Evolutionary conservation across 2,888 invertebrate species (phyloP), one percentile per base, ranked within the genome.

Genomic region (Stenodera caucasica): DNA sequence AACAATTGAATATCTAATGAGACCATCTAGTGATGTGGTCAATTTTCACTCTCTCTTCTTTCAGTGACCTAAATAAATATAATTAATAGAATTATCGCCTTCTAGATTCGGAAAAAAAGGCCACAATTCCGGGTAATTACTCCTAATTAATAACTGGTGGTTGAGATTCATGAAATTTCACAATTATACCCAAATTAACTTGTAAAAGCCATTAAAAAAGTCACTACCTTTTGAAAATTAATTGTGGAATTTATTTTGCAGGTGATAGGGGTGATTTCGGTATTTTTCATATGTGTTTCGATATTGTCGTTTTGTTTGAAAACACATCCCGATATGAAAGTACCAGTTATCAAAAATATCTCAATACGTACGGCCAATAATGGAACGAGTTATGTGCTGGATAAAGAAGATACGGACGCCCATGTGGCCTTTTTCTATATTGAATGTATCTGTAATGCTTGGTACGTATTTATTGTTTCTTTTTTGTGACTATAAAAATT

Each of bases 391-490:
- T 95, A 93, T 92, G 90, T 90, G 58, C 82, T 96, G 76, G 96
- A 97, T 83, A 93, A 92, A 67, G 86, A 89, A 74, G 91, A 92
- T 81, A 98, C 97, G 57, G 97, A 96, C 82, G 96, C 98, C 62
- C 98, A 98, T 82, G 88, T 94, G 69, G 96, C 95, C 75, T 98
- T 98, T 85, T 97, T 97, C 85, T 98, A 97, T 85, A 94, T 98
- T 78, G 98, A 98, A 83, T 96, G 96, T 84, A 90, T 97, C 70
- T 98, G 98, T 84, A 98, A 98, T 82, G 94, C 98, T 65, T 99
- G 99, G 99, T 99, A 9, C 3, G 45, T 35, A n/a, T n/a, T n/a
- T n/a, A n/a, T n/a, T n/a, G n/a, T n/a, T n/a, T n/a, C n/a, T n/a
- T n/a, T n/a, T n/a, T n/a, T n/a, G n/a, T n/a, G n/a, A n/a, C n/a